Conservation (phyloP, 1,140 invertebrate species). For the Halictus rubicundus region DNA sequence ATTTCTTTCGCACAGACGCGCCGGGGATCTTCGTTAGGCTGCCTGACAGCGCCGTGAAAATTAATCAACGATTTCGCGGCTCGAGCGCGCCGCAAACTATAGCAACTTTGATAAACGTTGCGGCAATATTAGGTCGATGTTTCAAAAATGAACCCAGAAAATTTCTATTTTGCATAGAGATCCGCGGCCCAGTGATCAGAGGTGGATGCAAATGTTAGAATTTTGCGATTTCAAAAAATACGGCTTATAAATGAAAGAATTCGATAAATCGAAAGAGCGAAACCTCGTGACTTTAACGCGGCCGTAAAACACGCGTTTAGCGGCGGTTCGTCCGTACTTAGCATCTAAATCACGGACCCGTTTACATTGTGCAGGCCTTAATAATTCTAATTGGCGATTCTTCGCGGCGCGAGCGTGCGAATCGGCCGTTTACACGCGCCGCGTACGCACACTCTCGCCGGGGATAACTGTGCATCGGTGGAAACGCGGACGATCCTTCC, state of each 20-base stretch:
- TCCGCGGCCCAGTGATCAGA: too few species aligned
- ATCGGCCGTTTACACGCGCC: background rate
- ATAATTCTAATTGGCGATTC: background rate
- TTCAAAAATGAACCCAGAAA: background rate
- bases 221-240: too few species aligned
- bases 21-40: slow-evolving; percentile 3
- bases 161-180: background rate
- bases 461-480: background rate
- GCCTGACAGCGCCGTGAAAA: background rate
- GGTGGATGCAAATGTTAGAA: too few species aligned
- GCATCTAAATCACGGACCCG: background rate
- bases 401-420: background rate
- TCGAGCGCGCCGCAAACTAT: background rate
- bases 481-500: background rate
- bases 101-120: background rate
- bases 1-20: slow-evolving; percentile 33
- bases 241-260: too few species aligned
- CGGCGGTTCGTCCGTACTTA: background rate
- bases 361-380: background rate
- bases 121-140: background rate
- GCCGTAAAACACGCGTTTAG: background rate
- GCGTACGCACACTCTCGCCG: background rate
- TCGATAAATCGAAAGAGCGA: too few species aligned
- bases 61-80: slow-evolving; percentile 19
- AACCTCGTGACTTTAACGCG: background rate